These are phyloP conservation scores for Rhea americana DNA, from an alignment of 2,113 vertebrate species.

Conservation along the genomic window DNA sequence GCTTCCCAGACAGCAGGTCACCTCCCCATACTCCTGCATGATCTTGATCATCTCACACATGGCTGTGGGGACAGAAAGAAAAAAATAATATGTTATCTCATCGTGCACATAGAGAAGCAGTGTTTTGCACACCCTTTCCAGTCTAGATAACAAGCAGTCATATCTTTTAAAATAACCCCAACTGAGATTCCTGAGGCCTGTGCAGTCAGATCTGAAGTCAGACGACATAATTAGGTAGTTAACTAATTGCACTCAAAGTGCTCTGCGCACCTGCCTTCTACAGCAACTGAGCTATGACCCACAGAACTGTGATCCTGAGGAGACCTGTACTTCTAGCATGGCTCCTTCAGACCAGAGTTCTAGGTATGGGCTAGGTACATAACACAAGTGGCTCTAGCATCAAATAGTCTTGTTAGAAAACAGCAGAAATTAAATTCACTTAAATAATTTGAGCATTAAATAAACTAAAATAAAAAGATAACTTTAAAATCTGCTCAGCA, in stretches of 20 bases:
- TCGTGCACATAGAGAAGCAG: neutral
- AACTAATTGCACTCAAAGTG: neutral
- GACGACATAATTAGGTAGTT: neutral
- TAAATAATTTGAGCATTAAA: neutral
- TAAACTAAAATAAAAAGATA: neutral
- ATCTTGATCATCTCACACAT: constrained; percentile 99
- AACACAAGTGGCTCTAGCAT: neutral
- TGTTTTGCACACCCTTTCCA: neutral
- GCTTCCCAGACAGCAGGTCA: constrained; percentile 96
- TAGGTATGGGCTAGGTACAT: neutral
- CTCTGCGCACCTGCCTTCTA: neutral
- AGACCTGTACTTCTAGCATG: neutral
- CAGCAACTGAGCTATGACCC: neutral
- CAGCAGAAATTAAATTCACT: neutral
- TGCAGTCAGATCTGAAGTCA: neutral
- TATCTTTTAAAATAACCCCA: neutral
- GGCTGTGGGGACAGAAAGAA: constrained; percentile 74
- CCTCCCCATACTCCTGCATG: constrained; percentile 97
- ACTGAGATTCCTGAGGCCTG: neutral
- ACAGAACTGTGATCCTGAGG: neutral
- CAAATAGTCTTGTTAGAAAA: neutral
- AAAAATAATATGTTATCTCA: neutral
- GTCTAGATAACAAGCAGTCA: neutral
- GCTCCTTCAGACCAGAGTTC: neutral
- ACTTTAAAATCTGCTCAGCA: neutral